Evolutionary conservation across 2,888 invertebrate genomes (phyloP), one percentile per base, ranked within the genome.

Genomic region (Melipona beecheii): DNA sequence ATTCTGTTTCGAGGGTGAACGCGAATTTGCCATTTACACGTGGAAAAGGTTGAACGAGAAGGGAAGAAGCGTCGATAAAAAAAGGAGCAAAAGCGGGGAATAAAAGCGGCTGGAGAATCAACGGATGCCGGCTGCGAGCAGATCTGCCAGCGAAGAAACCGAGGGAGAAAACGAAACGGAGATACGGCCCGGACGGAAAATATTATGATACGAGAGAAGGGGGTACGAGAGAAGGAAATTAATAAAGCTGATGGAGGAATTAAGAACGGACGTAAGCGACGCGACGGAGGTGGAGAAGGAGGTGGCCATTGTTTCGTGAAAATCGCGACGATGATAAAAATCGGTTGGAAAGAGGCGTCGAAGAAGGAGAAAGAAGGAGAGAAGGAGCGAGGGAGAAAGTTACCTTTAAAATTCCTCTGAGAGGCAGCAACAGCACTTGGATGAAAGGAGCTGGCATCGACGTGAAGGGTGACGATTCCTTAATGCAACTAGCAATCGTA

Each of bases 401-500:
- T 27, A 0, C 31, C 52, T 21, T 50, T 52, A 31, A 65, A 83
- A 70, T 65, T 50, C n/a, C 58, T 68, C n/a, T 21, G 27, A 21
- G n/a, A 50, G 73, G 31, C 31, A 49, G 24, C 31, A 64, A 65
- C 64, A 50, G 54, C 75, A 68, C 62, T 74, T 50, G 21, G 64
- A 60, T 54, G 79, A 81, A 68, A 76, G 76, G 64, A 43, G 69
- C 74, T 71, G 78, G 78, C 65, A n/a, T 70, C 76, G 80, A 77
- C 75, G 60, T n/a, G 72, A 72, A 66, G 77, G 78, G 77, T 65
- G 82, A 84, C 76, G 83, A 75, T 85, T 85, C 70, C 75, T 85
- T 85, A 76, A 86, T 85, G 78, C 85, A 82, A 81, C 85, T 82
- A 83, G 85, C 85, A 85, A 88, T 78, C 89, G 91, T 87, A 90